Evolutionary conservation across 2,113 vertebrate genomes (phyloP), one percentile per base, ranked within the genome.

Genomic region (Gambusia affinis): DNA sequence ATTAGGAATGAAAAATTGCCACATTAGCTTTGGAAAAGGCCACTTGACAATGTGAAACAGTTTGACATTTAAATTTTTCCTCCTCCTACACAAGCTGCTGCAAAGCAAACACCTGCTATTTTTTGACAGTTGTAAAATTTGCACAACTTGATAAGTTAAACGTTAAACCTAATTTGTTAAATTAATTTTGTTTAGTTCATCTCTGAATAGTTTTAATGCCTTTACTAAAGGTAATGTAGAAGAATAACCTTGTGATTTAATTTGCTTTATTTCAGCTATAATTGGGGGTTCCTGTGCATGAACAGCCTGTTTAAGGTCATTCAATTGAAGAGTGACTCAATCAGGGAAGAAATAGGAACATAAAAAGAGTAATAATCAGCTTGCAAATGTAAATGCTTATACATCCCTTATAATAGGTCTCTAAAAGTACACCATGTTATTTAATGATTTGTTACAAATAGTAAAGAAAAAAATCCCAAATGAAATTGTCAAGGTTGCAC

Each of bases 401-500:
- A 47, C 17, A 19, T 19, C 17, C 15, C 44, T 47, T 19, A 47
- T 19, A n/a, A 11, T 57, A 62, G 15, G 6, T 31, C 14, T 30
- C 60, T 22, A 62, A 30, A 29, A 14, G 2, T 62, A 19, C 15
- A 33, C 19, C 33, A 33, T n/a, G 33, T 33, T 10, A 22, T 64
- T 24, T 64, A 19, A 64, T 31, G 4, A 12, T n/a, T 1, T 22
- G n/a, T 0, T 35, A 1, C 35, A 2, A 37, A 24, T 29, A 17
- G 28, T 30, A 29, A 19, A 8, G 17, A 15, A 62, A 22, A 24
- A 4, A 4, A 12, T 42, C 14, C 47, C 27, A 54, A 62, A 14
- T 60, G 4, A 67, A 84, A 75, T 72, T 71, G 57, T 81, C 72
- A 87, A 73, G 68, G 76, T 66, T 37, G 80, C 28, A 70, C n/a